These are phyloP conservation scores for Halichondria panicea DNA, from an alignment of 37 sponge, comb jelly and placozoan species.

Conservation along the genomic window DNA sequence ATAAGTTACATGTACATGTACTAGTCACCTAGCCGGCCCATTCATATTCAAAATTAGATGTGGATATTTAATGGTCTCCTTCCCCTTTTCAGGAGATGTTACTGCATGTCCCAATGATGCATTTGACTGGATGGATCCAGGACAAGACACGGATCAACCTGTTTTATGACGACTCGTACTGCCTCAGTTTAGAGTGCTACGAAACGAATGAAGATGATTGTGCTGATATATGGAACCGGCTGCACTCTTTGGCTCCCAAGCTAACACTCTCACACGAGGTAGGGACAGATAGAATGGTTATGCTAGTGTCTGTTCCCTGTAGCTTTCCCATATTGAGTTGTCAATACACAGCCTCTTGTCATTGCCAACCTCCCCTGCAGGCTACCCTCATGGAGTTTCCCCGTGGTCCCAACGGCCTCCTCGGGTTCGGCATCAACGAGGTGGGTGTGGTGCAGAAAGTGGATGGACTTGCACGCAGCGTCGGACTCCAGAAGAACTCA, in stretches of 20 bases:
- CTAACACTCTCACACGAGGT: conserved; percentile 53
- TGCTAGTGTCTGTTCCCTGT: background rate
- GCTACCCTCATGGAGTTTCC: conserved; percentile 52
- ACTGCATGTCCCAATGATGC: conserved; percentile 57
- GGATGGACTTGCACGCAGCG: conserved; percentile 52
- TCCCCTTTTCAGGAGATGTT: conserved; percentile 42
- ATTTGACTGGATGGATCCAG: conserved; percentile 56
- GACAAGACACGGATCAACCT: conserved; percentile 49
- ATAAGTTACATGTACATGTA: too few species aligned
- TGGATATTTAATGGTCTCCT: too few species aligned
- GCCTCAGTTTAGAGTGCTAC: conserved; percentile 50
- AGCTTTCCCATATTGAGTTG: too few species aligned
- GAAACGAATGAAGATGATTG: conserved; percentile 56
- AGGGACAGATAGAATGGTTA: background rate
- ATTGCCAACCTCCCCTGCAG: background rate
- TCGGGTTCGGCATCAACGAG: conserved; percentile 61
- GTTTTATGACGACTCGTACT: conserved; percentile 61
- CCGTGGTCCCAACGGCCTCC: conserved; percentile 31
- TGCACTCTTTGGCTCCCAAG: conserved; percentile 33
- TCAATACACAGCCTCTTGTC: background rate
- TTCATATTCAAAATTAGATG: too few species aligned
- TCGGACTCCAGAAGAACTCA: conserved; percentile 43
- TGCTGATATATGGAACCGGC: conserved; percentile 20
- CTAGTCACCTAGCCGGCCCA: too few species aligned
- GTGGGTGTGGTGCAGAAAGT: conserved; percentile 54